These are phyloP conservation scores for Calonectris borealis DNA, from an alignment of 2,113 vertebrate species.

Conservation along the genomic window DNA sequence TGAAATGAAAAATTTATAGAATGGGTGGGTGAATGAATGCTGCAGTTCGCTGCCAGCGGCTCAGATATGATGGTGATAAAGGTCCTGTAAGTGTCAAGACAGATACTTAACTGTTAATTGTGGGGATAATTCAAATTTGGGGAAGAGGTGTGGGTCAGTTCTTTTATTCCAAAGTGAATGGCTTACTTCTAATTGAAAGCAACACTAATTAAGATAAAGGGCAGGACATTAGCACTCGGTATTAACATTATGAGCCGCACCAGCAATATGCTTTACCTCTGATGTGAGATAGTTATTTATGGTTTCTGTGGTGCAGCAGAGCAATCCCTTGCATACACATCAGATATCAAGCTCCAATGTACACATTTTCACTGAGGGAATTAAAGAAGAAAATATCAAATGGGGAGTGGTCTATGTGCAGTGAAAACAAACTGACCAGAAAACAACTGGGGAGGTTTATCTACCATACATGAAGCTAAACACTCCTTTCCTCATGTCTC, in stretches of 20 bases:
- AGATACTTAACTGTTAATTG: constrained; percentile 36
- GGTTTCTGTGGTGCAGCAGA: neutral
- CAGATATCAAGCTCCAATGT: neutral
- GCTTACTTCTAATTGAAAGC: constrained; percentile 48
- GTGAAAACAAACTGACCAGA: neutral
- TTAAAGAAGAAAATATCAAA: neutral
- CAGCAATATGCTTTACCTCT: constrained; percentile 7
- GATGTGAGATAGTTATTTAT: constrained; percentile 16
- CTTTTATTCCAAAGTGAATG: constrained; percentile 8
- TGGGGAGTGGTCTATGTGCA: neutral
- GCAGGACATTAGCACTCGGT: neutral
- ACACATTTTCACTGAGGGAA: neutral
- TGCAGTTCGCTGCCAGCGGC: neutral
- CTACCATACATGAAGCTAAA: neutral
- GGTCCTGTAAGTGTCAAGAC: constrained; percentile 8
- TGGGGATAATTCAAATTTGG: constrained; percentile 45
- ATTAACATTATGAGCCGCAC: neutral
- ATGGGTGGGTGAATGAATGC: constrained; percentile 21
- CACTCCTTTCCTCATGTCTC: neutral
- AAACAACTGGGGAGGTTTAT: neutral
- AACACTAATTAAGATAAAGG: constrained; percentile 55
- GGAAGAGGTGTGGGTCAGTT: constrained; percentile 27
- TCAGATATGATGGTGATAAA: constrained; percentile 25
- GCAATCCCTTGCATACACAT: neutral
- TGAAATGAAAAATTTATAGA: constrained; percentile 52